Evolutionary conservation across 2,888 invertebrate genomes (phyloP), one percentile per base, ranked within the genome.

Genomic region (Xestia sexstrigata): DNA sequence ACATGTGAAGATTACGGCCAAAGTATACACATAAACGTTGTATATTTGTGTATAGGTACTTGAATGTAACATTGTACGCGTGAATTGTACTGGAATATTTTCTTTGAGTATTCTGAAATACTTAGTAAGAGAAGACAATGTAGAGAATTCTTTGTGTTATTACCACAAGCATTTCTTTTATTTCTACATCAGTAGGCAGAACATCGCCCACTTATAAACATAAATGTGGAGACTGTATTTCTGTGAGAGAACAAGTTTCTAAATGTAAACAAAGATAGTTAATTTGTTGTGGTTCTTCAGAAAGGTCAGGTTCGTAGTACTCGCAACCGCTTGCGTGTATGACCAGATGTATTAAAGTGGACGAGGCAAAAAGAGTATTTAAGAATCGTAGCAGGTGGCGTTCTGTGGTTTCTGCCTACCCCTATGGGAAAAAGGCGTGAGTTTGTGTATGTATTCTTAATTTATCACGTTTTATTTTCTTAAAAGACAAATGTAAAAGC

Each of bases 41-140:
- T 85, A 60, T 70, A 70, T 72, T 55, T 68, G 26, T 47, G 42
- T 47, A 58, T 49, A 76, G 26, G 17, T 71, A 63, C 55, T 74
- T 60, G 39, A 67, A 67, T 82, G 85, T 69, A 69, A 75, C 70
- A 68, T 84, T 80, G 81, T 80, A 70, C 49, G 66, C 67, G 47
- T 74, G 58, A 68, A 74, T 74, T 67, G 70, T 62, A 65, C 70
- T 70, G 58, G 66, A 84, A 73, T 47, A 73, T 62, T 45, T 79
- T 70, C 74, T 80, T 81, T 26, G 49, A 63, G 67, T 68, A 71
- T 83, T 70, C 67, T 67, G 67, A 26, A 62, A 70, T 83, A 79
- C 66, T 67, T 42, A 80, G 69, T 67, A 83, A 47, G 62, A 62
- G 47, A 55, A 83, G 70, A 80, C 79, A 78, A 78, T 62, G 39